Evolutionary conservation across 2,888 invertebrate species (phyloP), one percentile per base, ranked within the genome.

Genomic region (Pachydiplax longipennis): DNA sequence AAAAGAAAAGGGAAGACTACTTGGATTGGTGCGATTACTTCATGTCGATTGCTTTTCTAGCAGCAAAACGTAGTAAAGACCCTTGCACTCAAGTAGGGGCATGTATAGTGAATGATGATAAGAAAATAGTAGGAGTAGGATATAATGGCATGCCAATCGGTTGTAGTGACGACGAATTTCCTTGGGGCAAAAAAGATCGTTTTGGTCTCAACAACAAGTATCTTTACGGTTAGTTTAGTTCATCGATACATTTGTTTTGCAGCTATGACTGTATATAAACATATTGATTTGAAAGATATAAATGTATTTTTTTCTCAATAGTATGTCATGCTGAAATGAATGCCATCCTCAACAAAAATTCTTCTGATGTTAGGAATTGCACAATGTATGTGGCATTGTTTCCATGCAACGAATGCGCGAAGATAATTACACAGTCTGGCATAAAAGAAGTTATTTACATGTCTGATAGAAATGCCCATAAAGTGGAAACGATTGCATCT

Each of bases 281-380:
- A n/a, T n/a, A n/a, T n/a, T n/a, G n/a, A n/a, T n/a, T n/a, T n/a
- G n/a, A n/a, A n/a, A n/a, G n/a, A n/a, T n/a, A n/a, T n/a, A n/a
- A n/a, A n/a, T n/a, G n/a, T n/a, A n/a, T 81, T 6, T 31, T 15
- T 73, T 22, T 31, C 65, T 73, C 13, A 31, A 44, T 94, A 98
- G 99, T 99, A 0, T 99, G 99, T 92, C 99, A 99, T 94, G 99
- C 99, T 3, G 99, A 99, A 95, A 96, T 99, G 94, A 99, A 99
- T 94, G 99, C 99, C 0, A 97, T 99, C 92, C 93, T 99, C 25
- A 99, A 99, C 94, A 98, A 97, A 93, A 98, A 98, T 93, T 95
- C 96, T 0, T 95, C 96, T 0, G 96, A 97, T 94, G 95, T 99
- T 0, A 96, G 96, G 92, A 96, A 96, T 92, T 98, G 98, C 93